Evolutionary conservation across 2,888 invertebrate species (phyloP).

Genomic region (Watsonalla cultraria): DNA sequence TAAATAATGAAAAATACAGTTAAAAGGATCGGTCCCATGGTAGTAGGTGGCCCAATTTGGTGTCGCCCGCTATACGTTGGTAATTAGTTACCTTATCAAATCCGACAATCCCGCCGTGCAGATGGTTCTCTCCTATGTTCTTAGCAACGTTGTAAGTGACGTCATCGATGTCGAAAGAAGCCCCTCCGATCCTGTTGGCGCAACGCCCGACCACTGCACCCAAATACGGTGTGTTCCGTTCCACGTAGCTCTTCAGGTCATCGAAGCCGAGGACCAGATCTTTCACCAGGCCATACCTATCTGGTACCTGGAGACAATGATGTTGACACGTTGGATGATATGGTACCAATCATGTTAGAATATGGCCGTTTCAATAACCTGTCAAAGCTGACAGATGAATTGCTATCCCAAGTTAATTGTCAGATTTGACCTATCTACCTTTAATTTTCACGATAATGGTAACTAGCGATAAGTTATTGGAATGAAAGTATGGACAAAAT

Average conservation of each 20-base stretch:
- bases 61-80: too few species aligned
- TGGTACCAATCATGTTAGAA: too few species aligned
- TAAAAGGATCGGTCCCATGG: too few species aligned
- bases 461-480: too few species aligned
- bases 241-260: constrained; percentile 80
- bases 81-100: constrained; percentile 83
- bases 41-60: too few species aligned
- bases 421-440: too few species aligned
- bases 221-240: constrained; percentile 81
- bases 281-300: constrained; percentile 81
- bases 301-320: constrained; percentile 76
- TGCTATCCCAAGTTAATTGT: too few species aligned
- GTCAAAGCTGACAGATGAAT: too few species aligned
- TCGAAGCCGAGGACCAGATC: constrained; percentile 93
- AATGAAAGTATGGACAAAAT: too few species aligned
- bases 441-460: too few species aligned
- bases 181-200: constrained; percentile 90
- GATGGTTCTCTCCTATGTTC: constrained; percentile 84
- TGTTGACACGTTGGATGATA: neutral
- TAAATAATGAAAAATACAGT: too few species aligned
- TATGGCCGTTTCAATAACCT: too few species aligned
- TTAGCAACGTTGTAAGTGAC: constrained; percentile 82
- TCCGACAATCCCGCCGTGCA: constrained; percentile 92
- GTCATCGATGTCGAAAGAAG: constrained; percentile 71
- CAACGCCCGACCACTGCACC: constrained; percentile 93